Percentiles rank a stretch among this genome's conserved stretches.
These are phyloP conservation scores for Dicentrarchus labrax DNA, from an alignment of 2,113 vertebrate genomes.

Conservation along the genomic window DNA sequence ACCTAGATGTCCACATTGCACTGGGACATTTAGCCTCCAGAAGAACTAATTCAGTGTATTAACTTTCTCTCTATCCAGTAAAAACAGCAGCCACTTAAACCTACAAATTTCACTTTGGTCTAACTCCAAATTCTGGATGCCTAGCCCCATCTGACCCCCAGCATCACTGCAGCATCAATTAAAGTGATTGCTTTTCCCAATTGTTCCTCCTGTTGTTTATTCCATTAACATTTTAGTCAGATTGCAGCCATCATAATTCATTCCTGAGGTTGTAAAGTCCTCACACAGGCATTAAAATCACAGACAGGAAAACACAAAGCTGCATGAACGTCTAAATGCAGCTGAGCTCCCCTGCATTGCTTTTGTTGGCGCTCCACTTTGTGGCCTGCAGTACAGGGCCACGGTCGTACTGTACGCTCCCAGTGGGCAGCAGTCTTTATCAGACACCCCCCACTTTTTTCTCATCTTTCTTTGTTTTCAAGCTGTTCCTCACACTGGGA, in stretches of 20 bases:
- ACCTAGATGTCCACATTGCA: not conserved
- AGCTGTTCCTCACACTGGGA: slow-evolving; percentile 39
- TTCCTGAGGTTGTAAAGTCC: slow-evolving; percentile 21
- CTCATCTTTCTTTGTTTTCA: slow-evolving; percentile 51
- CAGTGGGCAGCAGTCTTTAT: slow-evolving; percentile 4
- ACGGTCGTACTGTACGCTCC: not conserved
- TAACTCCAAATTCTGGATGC: slow-evolving; percentile 2
- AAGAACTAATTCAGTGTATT: not conserved
- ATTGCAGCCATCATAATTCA: slow-evolving; percentile 55
- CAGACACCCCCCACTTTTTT: slow-evolving; percentile 34
- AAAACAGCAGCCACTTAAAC: slow-evolving; percentile 3
- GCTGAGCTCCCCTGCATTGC: not conserved
- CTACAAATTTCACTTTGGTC: slow-evolving; percentile 7
- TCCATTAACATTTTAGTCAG: slow-evolving; percentile 55
- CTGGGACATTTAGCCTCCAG: not conserved
- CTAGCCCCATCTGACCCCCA: slow-evolving; percentile 21
- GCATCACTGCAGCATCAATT: slow-evolving; percentile 44
- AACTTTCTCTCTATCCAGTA: not conserved
- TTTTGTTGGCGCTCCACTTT: not conserved
- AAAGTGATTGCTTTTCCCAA: slow-evolving; percentile 55
- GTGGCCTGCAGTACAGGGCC: not conserved
- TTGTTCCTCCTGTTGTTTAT: slow-evolving; percentile 46
- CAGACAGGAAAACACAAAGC: slow-evolving; percentile 16
- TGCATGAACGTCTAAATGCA: not conserved
- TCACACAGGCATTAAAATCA: slow-evolving; percentile 10